Evolutionary conservation across 2,888 invertebrate genomes (phyloP).

Genomic region (Suillia variegata): DNA sequence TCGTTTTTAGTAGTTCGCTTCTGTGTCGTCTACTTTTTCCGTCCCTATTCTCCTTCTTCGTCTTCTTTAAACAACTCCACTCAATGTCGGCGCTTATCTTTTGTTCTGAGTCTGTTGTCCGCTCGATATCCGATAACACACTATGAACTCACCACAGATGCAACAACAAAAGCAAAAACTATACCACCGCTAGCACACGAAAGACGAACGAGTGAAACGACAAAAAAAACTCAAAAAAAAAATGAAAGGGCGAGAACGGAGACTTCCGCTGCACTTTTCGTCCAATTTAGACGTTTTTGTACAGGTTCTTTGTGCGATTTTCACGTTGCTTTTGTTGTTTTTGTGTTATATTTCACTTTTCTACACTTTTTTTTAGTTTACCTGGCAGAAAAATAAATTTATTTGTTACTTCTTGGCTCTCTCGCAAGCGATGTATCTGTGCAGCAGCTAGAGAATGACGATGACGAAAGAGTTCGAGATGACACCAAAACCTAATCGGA

Average conservation of each 20-base stretch:
- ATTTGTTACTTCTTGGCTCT: too few relatives aligned
- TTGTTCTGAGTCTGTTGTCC: slow-evolving; percentile 6
- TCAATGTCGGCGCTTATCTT: slow-evolving; percentile 23
- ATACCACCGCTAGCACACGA: too few relatives aligned
- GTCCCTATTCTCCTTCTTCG: background rate
- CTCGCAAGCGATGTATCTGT: too few relatives aligned
- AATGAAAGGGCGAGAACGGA: slow-evolving; percentile 8
- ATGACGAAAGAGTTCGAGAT: too few relatives aligned
- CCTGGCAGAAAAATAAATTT: background rate
- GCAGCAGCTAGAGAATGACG: too few relatives aligned
- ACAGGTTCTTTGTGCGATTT: slow-evolving; percentile 1
- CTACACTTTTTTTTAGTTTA: background rate
- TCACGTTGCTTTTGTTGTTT: background rate
- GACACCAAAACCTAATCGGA: too few relatives aligned
- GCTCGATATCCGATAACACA: too few relatives aligned
- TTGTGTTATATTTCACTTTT: background rate
- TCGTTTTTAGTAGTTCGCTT: too few relatives aligned
- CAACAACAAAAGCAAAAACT: background rate
- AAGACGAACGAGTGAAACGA: background rate
- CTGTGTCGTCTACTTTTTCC: slow-evolving; percentile 10
- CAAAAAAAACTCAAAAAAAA: slow-evolving; percentile 9
- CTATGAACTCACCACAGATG: background rate
- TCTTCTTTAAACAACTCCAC: slow-evolving; percentile 13
- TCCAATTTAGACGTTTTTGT: too few relatives aligned
- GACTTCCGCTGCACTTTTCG: slow-evolving; percentile 10